phyloP scores from a whole-genome alignment of 2,113 vertebrate species.

The Cheirogaleus medius region DNA sequence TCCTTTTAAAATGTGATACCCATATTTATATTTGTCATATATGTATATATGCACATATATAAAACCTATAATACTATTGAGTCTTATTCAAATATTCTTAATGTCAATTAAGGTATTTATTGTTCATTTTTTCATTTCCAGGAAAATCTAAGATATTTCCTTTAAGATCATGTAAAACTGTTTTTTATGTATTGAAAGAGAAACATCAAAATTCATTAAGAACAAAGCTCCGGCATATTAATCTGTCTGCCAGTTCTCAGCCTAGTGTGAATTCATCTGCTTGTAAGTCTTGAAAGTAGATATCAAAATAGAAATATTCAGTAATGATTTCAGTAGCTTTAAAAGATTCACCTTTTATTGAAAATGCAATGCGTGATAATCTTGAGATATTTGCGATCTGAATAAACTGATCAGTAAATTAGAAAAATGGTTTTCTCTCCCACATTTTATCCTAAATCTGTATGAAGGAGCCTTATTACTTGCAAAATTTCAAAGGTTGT shows the following conservation, averaged over 20 bases:
- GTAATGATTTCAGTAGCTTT: constrained; percentile 73
- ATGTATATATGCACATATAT: background rate
- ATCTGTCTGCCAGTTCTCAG: constrained; percentile 82
- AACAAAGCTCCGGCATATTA: constrained; percentile 83
- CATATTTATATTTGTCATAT: background rate
- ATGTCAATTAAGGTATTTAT: constrained; percentile 67
- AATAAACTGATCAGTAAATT: constrained; percentile 68
- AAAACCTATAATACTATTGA: constrained; percentile 36
- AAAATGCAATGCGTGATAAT: constrained; percentile 75
- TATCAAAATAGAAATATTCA: constrained; percentile 84
- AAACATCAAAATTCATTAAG: constrained; percentile 84
- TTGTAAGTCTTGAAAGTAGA: constrained; percentile 79
- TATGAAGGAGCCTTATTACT: constrained; percentile 68
- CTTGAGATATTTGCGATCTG: constrained; percentile 69
- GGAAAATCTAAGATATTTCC: constrained; percentile 81
- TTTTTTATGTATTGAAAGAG: constrained; percentile 80
- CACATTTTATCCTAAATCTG: constrained; percentile 73
- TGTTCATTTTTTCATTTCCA: constrained; percentile 77
- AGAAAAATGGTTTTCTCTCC: constrained; percentile 69
- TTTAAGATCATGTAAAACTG: constrained; percentile 71
- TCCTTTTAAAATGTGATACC: constrained; percentile 45
- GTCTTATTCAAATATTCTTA: constrained; percentile 45
- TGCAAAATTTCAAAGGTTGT: constrained; percentile 68
- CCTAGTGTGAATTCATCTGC: constrained; percentile 81
- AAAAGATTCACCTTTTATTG: constrained; percentile 79